Evolutionary conservation across 2,113 vertebrate species (phyloP).

Genomic region (Emberiza fucata): DNA sequence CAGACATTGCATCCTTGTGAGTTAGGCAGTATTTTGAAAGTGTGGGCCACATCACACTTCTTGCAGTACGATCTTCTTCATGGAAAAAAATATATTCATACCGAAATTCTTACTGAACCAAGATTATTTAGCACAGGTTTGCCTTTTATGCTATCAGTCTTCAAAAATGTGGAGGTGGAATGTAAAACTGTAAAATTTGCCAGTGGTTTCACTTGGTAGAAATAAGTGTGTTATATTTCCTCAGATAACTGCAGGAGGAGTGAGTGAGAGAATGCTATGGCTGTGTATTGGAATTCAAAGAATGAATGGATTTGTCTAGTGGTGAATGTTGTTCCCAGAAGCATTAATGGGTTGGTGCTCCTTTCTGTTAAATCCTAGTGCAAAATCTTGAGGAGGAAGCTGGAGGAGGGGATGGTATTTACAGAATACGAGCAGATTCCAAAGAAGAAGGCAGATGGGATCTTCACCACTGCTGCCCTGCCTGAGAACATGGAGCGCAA

Average conservation of each 20-base stretch:
- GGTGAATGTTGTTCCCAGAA: neutral
- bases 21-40: neutral
- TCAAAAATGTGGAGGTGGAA: neutral
- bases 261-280: neutral
- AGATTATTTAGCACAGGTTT: neutral
- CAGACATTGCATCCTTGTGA: neutral
- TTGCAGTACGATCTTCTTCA: neutral
- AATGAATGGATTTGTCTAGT: neutral
- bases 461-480: constrained; percentile 82
- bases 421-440: constrained; percentile 92
- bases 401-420: constrained; percentile 92
- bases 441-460: constrained; percentile 85
- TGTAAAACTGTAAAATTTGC: neutral
- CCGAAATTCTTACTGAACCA: neutral
- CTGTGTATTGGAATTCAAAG: neutral
- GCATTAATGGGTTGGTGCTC: neutral
- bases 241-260: neutral
- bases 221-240: neutral
- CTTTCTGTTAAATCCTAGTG: constrained; percentile 75
- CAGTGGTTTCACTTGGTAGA: neutral
- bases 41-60: neutral
- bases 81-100: neutral
- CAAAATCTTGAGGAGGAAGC: constrained; percentile 83
- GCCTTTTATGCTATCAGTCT: neutral
- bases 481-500: constrained; percentile 90